Conservation (phyloP, 53 echinoderm and acorn worm genomes). For the Stichopus horrens region DNA sequence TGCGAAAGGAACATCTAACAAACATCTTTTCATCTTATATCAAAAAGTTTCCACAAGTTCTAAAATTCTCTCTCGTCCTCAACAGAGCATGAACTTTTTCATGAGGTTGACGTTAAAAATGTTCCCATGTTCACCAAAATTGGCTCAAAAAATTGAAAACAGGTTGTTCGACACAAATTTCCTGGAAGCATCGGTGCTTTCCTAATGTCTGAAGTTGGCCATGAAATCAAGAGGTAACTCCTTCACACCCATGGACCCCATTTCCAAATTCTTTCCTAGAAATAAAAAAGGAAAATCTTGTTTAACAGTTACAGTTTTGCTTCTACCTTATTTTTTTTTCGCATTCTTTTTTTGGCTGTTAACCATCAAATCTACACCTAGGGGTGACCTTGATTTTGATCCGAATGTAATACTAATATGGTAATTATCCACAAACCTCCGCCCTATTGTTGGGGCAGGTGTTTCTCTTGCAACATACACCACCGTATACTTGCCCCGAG, state of each 20-base stretch:
- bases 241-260: neutral
- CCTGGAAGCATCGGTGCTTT: constrained; percentile 23
- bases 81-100: constrained; percentile 16
- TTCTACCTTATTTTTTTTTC: neutral
- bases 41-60: neutral
- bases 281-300: neutral
- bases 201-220: constrained; percentile 17
- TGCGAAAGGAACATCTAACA: neutral
- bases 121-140: neutral
- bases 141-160: constrained; percentile 23
- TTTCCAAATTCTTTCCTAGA: neutral
- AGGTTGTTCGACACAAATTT: constrained; percentile 22
- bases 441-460: constrained; percentile 9
- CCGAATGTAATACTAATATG: neutral
- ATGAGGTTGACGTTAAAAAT: neutral
- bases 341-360: neutral
- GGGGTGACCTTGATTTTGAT: constrained; percentile 29
- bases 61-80: neutral
- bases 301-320: neutral
- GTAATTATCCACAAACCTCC: neutral
- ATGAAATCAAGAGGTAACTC: neutral
- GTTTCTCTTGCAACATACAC: constrained; percentile 28
- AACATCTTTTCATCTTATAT: neutral
- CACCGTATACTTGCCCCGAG: constrained; percentile 3
- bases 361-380: neutral